phyloP scores from a whole-genome alignment of 2,888 invertebrate species.

The Stratiomys singularior region DNA sequence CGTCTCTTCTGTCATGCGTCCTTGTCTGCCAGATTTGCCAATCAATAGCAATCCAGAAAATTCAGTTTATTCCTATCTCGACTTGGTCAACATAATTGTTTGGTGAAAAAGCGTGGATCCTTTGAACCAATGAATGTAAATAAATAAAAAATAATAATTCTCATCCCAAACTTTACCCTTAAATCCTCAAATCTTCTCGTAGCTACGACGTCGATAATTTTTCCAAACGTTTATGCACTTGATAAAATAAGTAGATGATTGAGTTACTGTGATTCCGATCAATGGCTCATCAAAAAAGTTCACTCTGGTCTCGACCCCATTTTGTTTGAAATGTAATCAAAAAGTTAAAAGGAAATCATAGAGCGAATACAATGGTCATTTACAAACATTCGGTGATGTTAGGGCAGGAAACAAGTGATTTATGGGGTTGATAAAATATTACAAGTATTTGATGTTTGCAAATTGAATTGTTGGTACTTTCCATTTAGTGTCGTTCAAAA shows the following conservation, averaged over 20 bases:
- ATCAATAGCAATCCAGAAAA: too few relatives aligned
- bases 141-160: neutral
- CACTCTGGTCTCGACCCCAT: neutral
- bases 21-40: neutral
- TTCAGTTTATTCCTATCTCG: too few relatives aligned
- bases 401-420: conserved; percentile 22
- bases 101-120: too few relatives aligned
- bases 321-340: conserved; percentile 31
- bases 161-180: neutral
- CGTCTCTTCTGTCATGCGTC: too few relatives aligned
- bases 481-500: neutral
- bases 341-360: conserved; percentile 41
- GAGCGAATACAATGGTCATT: conserved; percentile 4
- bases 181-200: conserved; percentile 12
- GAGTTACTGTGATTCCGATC: conserved; percentile 39
- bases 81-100: too few relatives aligned
- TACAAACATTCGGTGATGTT: neutral
- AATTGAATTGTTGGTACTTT: conserved; percentile 33
- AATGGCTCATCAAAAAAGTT: conserved; percentile 32
- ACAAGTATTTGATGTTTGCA: conserved; percentile 10
- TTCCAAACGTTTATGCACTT: conserved; percentile 1
- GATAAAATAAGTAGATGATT: conserved; percentile 42
- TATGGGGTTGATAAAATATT: conserved; percentile 31
- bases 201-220: neutral
- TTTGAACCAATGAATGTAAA: neutral